phyloP scores from a whole-genome alignment of 2,113 vertebrate genomes.

The Astatoreochromis straeleni region DNA sequence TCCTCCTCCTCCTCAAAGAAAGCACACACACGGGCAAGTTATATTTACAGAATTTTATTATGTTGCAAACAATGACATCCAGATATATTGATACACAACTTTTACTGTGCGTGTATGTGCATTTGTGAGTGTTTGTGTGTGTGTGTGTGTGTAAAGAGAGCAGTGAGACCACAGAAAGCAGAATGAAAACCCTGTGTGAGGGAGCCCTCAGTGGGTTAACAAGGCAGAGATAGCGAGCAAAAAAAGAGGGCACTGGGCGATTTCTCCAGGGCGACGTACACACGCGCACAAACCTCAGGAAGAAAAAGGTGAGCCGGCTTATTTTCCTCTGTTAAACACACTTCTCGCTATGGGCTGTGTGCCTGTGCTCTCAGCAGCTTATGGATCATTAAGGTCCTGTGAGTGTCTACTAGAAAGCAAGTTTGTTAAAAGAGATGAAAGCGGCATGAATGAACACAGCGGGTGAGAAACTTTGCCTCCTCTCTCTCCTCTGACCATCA shows the following conservation, averaged over 20 bases:
- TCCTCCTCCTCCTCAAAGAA: not conserved
- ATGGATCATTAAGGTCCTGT: slow-evolving; percentile 63
- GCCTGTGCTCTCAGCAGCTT: slow-evolving; percentile 61
- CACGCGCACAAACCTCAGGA: slow-evolving; percentile 40
- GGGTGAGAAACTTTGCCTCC: slow-evolving; percentile 52
- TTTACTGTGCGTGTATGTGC: slow-evolving; percentile 69
- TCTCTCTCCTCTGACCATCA: slow-evolving; percentile 9
- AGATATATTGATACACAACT: slow-evolving; percentile 78
- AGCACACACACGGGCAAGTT: not conserved
- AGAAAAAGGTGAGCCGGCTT: slow-evolving; percentile 35
- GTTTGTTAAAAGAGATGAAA: slow-evolving; percentile 49
- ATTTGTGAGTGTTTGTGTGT: slow-evolving; percentile 38
- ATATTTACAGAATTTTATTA: slow-evolving; percentile 79
- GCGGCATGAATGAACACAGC: slow-evolving; percentile 47
- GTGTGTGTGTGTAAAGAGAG: slow-evolving; percentile 48
- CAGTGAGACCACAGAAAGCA: slow-evolving; percentile 75
- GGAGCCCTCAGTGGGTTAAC: slow-evolving; percentile 66
- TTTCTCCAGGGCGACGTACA: slow-evolving; percentile 41
- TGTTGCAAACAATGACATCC: slow-evolving; percentile 79
- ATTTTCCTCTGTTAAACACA: slow-evolving; percentile 47
- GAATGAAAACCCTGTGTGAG: slow-evolving; percentile 60
- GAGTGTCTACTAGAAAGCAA: slow-evolving; percentile 61
- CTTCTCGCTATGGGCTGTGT: slow-evolving; percentile 20
- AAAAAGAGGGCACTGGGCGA: slow-evolving; percentile 54
- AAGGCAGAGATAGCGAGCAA: slow-evolving; percentile 72